A percentile compares a stretch with the other conserved stretches of the same genome.
phyloP scores from a whole-genome alignment of 2,888 invertebrate species.

The Caenorhabditis sp. region DNA sequence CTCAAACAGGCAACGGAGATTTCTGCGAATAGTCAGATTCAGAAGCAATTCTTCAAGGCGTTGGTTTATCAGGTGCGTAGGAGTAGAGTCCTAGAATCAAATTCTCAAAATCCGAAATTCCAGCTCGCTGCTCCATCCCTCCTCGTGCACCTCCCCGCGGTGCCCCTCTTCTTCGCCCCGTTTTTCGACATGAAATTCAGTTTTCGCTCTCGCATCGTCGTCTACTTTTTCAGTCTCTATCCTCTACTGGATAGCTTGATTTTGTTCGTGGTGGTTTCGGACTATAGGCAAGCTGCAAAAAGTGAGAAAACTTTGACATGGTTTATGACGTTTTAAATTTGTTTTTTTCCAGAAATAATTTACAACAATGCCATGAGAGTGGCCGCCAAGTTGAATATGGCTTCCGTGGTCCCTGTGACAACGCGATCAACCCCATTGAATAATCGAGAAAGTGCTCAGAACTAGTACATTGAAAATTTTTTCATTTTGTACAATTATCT shows the following conservation, averaged over 20 bases:
- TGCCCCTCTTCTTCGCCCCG: conserved; percentile 38
- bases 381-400: not conserved
- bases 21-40: conserved; percentile 5
- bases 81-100: too few species aligned
- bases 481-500: too few species aligned
- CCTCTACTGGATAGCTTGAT: conserved; percentile 34
- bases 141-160: conserved; percentile 33
- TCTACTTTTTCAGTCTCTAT: conserved; percentile 44
- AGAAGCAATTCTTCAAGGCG: conserved; percentile 42
- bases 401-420: not conserved
- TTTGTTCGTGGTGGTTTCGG: conserved; percentile 15
- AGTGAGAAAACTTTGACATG: too few species aligned
- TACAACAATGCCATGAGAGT: not conserved
- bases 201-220: conserved; percentile 25
- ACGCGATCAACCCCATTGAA: too few species aligned
- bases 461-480: too few species aligned
- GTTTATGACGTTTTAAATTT: not conserved
- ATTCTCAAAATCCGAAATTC: not conserved
- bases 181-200: conserved; percentile 52
- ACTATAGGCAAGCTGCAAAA: not conserved
- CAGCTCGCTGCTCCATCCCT: conserved; percentile 36
- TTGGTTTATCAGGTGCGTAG: conserved; percentile 20
- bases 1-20: not conserved
- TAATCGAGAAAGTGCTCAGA: too few species aligned
- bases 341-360: conserved; percentile 27